These are phyloP conservation scores for Carettochelys insculpta DNA, from an alignment of 2,113 vertebrate genomes.

Conservation along the genomic window DNA sequence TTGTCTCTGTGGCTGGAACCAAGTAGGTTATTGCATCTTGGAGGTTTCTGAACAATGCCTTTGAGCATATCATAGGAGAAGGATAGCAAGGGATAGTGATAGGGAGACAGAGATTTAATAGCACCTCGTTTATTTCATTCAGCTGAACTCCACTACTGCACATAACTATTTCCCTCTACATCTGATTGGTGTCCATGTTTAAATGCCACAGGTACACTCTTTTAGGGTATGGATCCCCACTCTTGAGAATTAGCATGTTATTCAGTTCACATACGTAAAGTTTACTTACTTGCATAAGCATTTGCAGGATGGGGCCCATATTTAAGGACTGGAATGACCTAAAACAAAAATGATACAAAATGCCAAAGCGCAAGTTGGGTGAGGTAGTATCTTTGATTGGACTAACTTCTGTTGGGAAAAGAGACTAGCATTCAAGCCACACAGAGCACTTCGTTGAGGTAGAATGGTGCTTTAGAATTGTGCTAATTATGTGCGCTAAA, in stretches of 20 bases:
- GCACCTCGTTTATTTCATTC: neutral
- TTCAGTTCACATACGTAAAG: fast-evolving
- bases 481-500: too few species aligned
- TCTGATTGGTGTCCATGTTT: neutral
- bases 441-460: too few species aligned
- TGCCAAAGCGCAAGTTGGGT: too few species aligned
- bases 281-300: neutral
- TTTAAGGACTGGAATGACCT: neutral
- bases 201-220: neutral
- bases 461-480: too few species aligned
- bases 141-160: neutral
- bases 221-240: neutral
- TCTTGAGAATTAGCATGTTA: neutral
- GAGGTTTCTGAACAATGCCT: neutral
- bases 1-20: neutral
- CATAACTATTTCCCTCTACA: neutral
- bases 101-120: neutral
- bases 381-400: too few species aligned
- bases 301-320: neutral
- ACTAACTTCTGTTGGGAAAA: too few species aligned
- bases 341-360: neutral
- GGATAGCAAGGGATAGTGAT: neutral
- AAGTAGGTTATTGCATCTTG: neutral
- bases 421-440: too few species aligned
- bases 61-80: fast-evolving